Conservation (phyloP, 2,113 vertebrate species). For the Narcine bancroftii region DNA sequence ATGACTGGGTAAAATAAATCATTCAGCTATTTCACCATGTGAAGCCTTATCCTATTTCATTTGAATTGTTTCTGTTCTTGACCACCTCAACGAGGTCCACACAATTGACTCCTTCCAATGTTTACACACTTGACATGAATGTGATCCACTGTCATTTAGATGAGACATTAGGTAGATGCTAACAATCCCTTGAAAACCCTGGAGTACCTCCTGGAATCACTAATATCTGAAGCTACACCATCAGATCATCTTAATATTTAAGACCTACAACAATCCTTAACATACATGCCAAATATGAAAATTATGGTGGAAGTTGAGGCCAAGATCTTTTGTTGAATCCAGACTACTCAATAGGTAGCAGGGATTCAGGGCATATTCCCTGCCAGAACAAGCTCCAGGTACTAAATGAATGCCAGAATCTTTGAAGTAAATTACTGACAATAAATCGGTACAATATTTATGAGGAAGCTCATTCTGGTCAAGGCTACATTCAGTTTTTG, state of each 20-base stretch:
- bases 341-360: not conserved
- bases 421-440: not conserved
- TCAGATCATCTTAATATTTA: not conserved
- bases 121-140: not conserved
- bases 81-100: not conserved
- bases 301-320: not conserved
- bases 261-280: not conserved
- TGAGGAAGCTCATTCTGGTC: not conserved
- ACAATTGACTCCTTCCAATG: not conserved
- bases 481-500: not conserved
- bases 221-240: not conserved
- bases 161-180: not conserved
- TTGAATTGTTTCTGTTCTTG: no score
- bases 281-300: not conserved
- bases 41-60: no score
- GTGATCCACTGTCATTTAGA: not conserved
- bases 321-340: not conserved
- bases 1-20: not conserved
- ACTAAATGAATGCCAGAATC: not conserved
- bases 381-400: not conserved
- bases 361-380: not conserved
- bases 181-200: not conserved
- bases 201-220: not conserved
- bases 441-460: not conserved
- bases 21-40: no score